Conservation (phyloP, 2,888 invertebrate genomes). For the Drosophila percnosoma region DNA sequence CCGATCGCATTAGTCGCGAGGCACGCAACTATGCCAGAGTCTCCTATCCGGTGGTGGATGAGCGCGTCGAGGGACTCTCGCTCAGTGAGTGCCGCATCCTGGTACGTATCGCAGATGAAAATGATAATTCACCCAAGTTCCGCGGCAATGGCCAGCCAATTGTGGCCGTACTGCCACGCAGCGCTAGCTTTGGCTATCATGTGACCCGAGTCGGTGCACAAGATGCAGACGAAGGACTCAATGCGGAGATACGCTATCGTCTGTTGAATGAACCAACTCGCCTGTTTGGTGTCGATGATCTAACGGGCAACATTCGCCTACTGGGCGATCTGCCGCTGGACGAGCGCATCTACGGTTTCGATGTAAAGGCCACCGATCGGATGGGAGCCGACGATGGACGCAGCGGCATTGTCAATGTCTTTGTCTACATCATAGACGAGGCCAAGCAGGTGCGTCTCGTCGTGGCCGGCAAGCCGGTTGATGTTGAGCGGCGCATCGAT, state of each 20-base stretch:
- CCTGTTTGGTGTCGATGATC: slow-evolving; percentile 91
- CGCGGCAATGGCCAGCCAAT: slow-evolving; percentile 90
- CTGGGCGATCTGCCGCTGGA: slow-evolving; percentile 88
- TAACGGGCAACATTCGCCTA: slow-evolving; percentile 91
- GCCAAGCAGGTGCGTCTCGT: slow-evolving; percentile 92
- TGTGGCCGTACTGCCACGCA: slow-evolving; percentile 92
- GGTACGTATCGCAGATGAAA: slow-evolving; percentile 91
- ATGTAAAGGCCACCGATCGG: slow-evolving; percentile 94
- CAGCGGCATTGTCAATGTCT: slow-evolving; percentile 93
- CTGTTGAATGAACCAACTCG: slow-evolving; percentile 91
- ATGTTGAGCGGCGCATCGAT: slow-evolving; percentile 90
- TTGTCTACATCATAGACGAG: slow-evolving; percentile 93
- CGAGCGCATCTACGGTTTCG: slow-evolving; percentile 93
- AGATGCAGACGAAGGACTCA: slow-evolving; percentile 91
- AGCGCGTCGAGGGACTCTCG: slow-evolving; percentile 89
- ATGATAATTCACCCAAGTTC: slow-evolving; percentile 93
- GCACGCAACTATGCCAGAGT: slow-evolving; percentile 90
- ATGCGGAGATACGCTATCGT: slow-evolving; percentile 92
- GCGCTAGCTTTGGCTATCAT: slow-evolving; percentile 92
- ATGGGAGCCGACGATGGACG: slow-evolving; percentile 92
- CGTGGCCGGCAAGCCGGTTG: slow-evolving; percentile 90
- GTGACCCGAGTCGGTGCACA: slow-evolving; percentile 91
- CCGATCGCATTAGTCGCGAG: slow-evolving; percentile 86
- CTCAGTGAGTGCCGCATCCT: slow-evolving; percentile 92
- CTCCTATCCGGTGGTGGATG: slow-evolving; percentile 91